Evolutionary conservation across 1,140 invertebrate species (phyloP).

Genomic region (Pantala flavescens): DNA sequence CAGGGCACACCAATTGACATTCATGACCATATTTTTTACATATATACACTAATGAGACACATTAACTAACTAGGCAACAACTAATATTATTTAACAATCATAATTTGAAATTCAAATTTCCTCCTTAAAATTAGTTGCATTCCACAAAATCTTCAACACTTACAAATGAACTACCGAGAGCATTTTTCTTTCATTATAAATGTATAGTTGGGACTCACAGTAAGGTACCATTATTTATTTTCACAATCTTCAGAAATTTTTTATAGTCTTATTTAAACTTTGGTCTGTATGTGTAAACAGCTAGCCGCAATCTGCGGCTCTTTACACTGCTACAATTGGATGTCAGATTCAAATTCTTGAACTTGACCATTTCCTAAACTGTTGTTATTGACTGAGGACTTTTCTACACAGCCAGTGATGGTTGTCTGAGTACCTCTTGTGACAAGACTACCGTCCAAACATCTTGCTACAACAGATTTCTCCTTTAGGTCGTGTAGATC

Average conservation of each 20-base stretch:
- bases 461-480: not conserved
- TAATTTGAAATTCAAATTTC: too few species aligned
- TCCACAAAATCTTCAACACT: too few species aligned
- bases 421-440: not conserved
- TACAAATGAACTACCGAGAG: slow-evolving; percentile 1
- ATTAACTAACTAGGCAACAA: too few species aligned
- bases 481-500: not conserved
- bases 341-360: not conserved
- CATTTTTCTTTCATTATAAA: not conserved
- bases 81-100: too few species aligned
- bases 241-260: not conserved
- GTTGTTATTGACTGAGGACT: not conserved
- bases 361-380: not conserved
- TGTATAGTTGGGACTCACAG: not conserved
- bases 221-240: not conserved
- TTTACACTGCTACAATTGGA: not conserved
- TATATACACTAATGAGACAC: too few species aligned
- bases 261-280: not conserved
- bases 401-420: not conserved
- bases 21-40: too few species aligned
- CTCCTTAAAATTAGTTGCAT: too few species aligned
- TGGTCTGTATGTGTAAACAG: not conserved
- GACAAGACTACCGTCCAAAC: not conserved
- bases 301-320: not conserved
- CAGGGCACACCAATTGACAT: too few species aligned